These are phyloP conservation scores for Lepeophtheirus nordmannii DNA, from an alignment of 2,888 invertebrate genomes.

Conservation along the genomic window DNA sequence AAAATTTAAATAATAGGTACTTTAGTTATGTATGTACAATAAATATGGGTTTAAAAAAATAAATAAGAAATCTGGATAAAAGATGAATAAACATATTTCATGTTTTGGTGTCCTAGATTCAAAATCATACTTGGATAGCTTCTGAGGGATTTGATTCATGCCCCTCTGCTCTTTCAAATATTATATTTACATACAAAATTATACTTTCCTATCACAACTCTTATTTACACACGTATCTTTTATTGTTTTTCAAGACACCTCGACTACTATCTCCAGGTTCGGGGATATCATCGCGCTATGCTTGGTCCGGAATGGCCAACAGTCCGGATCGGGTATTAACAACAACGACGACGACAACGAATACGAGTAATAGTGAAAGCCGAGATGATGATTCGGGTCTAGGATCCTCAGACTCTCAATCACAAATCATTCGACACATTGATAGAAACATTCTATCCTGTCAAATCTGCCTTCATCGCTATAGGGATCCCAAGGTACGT, in stretches of 20 bases:
- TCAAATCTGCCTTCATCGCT: conserved; percentile 34
- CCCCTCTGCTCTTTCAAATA: too few species aligned
- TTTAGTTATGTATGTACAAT: too few species aligned
- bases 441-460: conserved; percentile 32
- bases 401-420: neutral
- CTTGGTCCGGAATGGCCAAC: conserved; percentile 11
- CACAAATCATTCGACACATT: conserved; percentile 24
- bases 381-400: conserved; percentile 20
- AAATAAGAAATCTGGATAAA: too few species aligned
- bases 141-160: too few species aligned
- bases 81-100: too few species aligned
- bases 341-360: neutral
- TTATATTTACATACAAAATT: too few species aligned
- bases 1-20: too few species aligned
- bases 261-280: conserved; percentile 20
- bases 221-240: neutral
- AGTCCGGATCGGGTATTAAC: neutral
- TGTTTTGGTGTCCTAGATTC: too few species aligned
- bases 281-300: conserved; percentile 21
- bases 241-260: conserved; percentile 1
- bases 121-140: too few species aligned
- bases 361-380: neutral
- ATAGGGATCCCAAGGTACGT: conserved; percentile 32
- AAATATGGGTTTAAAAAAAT: too few species aligned
- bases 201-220: too few species aligned